Base-by-base conservation (phyloP, 2,888 invertebrate species). In the Coremacera marginata region DNA sequence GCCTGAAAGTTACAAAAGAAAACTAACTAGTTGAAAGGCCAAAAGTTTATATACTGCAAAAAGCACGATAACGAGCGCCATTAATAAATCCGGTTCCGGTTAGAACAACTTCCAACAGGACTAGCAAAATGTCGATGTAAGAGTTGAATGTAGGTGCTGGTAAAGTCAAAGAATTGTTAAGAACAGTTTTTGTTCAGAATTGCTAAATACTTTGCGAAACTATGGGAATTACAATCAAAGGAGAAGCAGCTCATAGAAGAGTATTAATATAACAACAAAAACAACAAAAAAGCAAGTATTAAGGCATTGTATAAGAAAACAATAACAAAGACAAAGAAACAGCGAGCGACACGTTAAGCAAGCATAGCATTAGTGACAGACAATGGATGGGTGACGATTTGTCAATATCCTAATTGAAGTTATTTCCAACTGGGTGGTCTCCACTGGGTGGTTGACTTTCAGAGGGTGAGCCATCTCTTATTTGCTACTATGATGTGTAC, bases 41-140 rank as follows among this genome's bases (percentile, higher is more conserved):
- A 82, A 84, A 86, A 86, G 84, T 89, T 89, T 88, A 88, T 89
- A 88, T 86, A 89, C 85, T 86, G 88, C 86, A 87, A 87, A 84
- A 84, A 85, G 85, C 84, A 87, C 77, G 89, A 88, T 88, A 88
- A 88, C 88, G 86, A 88, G 87, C 81, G 82, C 82, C 86, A 88
- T 88, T 88, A 87, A 88, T 88, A 89, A 88, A 86, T 82, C 81
- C 78, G 79, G 70, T 81, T 81, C 80, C 82, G 79, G 77, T 72
- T 67, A 5, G 52, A 31, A 70, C 72, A 79, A 78, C 79, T 79
- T 78, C 71, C 25, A 16, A 19, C 55, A 22, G 1, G n/a, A 14
- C 19, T 22, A 55, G 4, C n/a, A 55, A 55, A 55, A 55, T 22
- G 8, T 16, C 37, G 9, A 22, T 31, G 52, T 14, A 14, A 52